Percentiles rank a stretch among this genome's conserved stretches.
phyloP scores from a whole-genome alignment of 2,797 vertebrate genomes.

The Oceanodroma leucorhoa region DNA sequence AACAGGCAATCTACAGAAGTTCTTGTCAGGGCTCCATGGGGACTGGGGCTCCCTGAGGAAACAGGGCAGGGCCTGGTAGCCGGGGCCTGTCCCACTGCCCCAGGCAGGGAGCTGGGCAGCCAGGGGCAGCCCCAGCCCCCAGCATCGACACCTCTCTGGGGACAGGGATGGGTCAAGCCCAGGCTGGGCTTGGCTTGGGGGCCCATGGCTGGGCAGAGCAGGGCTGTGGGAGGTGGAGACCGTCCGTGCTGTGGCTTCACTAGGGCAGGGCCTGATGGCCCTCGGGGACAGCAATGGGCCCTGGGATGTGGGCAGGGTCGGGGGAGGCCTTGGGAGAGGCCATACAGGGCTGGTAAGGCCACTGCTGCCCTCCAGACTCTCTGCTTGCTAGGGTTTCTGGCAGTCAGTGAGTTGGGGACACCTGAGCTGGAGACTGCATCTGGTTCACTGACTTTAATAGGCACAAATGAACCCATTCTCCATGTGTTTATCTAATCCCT shows the following conservation, averaged over 20 bases:
- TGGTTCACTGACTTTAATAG: neutral
- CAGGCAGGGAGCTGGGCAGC: neutral
- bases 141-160: too few species aligned
- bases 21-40: accelerated
- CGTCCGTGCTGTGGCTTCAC: accelerated
- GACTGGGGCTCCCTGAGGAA: neutral
- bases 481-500: neutral
- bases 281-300: accelerated
- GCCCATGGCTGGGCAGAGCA: neutral
- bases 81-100: neutral
- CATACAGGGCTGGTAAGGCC: neutral
- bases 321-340: neutral
- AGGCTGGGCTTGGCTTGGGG: neutral
- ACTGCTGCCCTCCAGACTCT: neutral
- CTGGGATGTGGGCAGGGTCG: accelerated
- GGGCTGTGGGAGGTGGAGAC: neutral
- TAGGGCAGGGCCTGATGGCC: neutral
- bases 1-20: neutral
- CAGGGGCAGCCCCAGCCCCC: accelerated
- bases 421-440: neutral
- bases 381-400: neutral
- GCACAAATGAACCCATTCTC: neutral
- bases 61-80: too few species aligned
- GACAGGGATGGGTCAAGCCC: accelerated
- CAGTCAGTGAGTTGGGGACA: neutral